These are phyloP conservation scores for Apolygus lucorum DNA, from an alignment of 1,140 invertebrate species.

Conservation along the genomic window DNA sequence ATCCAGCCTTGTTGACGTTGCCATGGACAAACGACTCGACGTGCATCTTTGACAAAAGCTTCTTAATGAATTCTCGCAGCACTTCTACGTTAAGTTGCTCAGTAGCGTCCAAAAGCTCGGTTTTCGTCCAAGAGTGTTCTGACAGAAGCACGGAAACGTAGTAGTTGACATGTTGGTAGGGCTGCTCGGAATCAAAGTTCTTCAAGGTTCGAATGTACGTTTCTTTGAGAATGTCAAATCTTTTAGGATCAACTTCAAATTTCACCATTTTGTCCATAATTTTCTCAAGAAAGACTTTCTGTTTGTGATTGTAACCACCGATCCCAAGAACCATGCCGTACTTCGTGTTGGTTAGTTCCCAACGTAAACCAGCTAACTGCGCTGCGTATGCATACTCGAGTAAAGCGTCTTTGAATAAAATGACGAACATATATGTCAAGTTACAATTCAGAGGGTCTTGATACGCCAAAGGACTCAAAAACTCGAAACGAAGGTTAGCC, in stretches of 20 bases:
- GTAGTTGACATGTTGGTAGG: conserved; percentile 88
- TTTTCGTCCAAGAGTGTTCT: conserved; percentile 80
- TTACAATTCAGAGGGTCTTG: conserved; percentile 75
- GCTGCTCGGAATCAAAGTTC: conserved; percentile 82
- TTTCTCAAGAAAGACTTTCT: conserved; percentile 74
- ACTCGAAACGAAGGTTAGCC: conserved; percentile 67
- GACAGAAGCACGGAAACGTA: conserved; percentile 73
- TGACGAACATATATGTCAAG: conserved; percentile 73
- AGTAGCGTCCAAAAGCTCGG: conserved; percentile 70
- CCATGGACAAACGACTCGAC: conserved; percentile 80
- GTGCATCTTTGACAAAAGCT: conserved; percentile 68
- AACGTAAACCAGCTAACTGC: conserved; percentile 76
- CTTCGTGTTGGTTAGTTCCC: conserved; percentile 65
- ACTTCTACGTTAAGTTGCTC: conserved; percentile 64
- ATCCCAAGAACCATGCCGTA: conserved; percentile 72
- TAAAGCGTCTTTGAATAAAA: conserved; percentile 73
- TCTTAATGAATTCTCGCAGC: conserved; percentile 62
- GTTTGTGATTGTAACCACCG: conserved; percentile 87
- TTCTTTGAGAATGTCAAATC: conserved; percentile 88
- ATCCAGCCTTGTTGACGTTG: conserved; percentile 58
- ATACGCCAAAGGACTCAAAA: conserved; percentile 76
- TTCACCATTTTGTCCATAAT: conserved; percentile 74
- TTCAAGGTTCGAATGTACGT: conserved; percentile 64
- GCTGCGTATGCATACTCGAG: conserved; percentile 91
- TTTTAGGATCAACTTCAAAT: conserved; percentile 71